Percentiles rank a stretch among this genome's conserved stretches.
Conservation (phyloP, 2,113 vertebrate genomes). For the Tetrao urogallus region DNA sequence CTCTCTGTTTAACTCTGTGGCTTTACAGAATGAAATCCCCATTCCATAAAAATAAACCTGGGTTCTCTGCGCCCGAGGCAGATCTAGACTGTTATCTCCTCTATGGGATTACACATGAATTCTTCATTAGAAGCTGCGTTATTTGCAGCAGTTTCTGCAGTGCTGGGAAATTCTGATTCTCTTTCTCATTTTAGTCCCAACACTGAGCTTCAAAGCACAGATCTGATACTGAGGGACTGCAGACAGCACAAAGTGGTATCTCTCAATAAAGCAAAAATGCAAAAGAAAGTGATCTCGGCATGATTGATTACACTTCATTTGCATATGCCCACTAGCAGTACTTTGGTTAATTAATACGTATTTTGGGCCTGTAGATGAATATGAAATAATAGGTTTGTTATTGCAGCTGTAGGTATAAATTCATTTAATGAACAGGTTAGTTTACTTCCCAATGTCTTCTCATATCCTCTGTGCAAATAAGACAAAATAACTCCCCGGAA, state of each 20-base stretch:
- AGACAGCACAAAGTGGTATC: background rate
- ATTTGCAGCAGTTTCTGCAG: background rate
- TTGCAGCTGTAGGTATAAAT: background rate
- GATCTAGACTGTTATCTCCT: background rate
- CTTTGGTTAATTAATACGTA: conserved; percentile 43
- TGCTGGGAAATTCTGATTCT: background rate
- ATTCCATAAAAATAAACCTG: background rate
- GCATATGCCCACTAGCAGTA: conserved; percentile 35
- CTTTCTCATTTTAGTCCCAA: background rate
- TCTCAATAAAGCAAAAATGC: background rate
- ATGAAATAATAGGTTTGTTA: background rate
- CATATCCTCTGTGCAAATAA: conserved; percentile 17
- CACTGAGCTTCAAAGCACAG: background rate
- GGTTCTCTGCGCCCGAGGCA: conserved; percentile 10
- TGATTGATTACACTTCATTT: conserved; percentile 47
- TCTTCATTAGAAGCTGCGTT: background rate
- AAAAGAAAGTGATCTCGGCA: background rate
- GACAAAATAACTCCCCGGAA: background rate
- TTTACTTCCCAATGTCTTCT: background rate
- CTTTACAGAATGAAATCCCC: conserved; percentile 4
- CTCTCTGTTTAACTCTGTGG: background rate
- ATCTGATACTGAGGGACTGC: background rate
- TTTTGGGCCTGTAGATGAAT: background rate
- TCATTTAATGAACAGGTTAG: background rate
- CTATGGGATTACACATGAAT: background rate